These are phyloP conservation scores for Blera fallax DNA, from an alignment of 2,888 invertebrate genomes.

Conservation along the genomic window DNA sequence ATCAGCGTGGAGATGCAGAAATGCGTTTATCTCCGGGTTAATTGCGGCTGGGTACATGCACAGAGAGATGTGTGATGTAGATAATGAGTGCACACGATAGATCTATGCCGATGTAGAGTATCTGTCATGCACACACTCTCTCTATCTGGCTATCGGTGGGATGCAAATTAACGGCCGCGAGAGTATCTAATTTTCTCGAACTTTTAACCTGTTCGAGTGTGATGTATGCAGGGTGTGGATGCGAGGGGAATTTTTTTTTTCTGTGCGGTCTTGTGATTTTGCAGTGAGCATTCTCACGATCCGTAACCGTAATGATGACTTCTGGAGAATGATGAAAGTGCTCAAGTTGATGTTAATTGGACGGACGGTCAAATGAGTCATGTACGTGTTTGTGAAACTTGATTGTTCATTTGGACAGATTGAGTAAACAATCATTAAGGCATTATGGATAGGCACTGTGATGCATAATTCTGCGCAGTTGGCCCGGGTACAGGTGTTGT, in stretches of 20 bases:
- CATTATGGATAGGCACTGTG: not conserved
- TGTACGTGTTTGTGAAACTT: conserved; percentile 32
- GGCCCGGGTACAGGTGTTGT: not conserved
- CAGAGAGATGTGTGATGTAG: conserved; percentile 9
- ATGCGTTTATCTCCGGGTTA: conserved; percentile 45
- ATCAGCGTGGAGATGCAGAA: conserved; percentile 40
- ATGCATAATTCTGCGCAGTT: not conserved
- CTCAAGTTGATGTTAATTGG: conserved; percentile 13
- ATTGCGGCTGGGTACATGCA: conserved; percentile 6
- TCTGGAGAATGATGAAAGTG: not conserved
- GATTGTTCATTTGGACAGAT: conserved; percentile 26
- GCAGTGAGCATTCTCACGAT: conserved; percentile 38
- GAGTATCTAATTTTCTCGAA: conserved; percentile 58
- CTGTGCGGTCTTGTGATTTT: conserved; percentile 44
- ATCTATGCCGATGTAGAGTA: conserved; percentile 18
- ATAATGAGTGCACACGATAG: conserved; percentile 34
- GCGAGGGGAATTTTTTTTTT: not conserved
- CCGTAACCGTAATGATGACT: conserved; percentile 25
- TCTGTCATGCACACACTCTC: not conserved
- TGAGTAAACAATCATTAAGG: not conserved
- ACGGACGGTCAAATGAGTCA: conserved; percentile 21
- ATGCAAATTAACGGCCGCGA: conserved; percentile 57
- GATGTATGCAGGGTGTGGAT: not conserved
- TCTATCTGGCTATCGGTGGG: not conserved
- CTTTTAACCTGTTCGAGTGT: conserved; percentile 53